Conservation (phyloP, 53 echinoderm and acorn worm genomes). For the Apostichopus leukothele region DNA sequence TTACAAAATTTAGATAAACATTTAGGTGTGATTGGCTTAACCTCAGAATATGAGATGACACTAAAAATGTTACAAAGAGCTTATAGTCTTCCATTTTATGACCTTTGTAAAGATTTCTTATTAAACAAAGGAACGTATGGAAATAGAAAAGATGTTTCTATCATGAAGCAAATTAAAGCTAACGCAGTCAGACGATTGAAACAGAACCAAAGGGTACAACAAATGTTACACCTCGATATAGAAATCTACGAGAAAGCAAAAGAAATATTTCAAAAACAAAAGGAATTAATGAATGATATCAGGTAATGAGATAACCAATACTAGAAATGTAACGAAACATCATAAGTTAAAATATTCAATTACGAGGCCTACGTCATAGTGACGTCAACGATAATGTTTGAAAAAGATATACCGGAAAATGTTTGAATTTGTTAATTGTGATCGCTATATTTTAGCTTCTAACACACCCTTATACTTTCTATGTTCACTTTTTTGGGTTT, state of each 20-base stretch:
- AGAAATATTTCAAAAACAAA: conserved; percentile 29
- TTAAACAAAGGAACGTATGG: conserved; percentile 20
- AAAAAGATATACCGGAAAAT: too few relatives aligned
- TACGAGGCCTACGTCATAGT: too few relatives aligned
- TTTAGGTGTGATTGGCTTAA: conserved; percentile 26
- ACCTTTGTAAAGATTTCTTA: conserved; percentile 2
- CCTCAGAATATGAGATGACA: conserved; percentile 5
- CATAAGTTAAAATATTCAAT: too few relatives aligned
- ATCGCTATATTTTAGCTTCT: too few relatives aligned
- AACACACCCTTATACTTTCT: too few relatives aligned
- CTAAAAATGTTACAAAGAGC: conserved; percentile 13
- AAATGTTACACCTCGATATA: conserved; percentile 30
- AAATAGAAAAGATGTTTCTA: not conserved
- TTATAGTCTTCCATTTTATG: conserved; percentile 29
- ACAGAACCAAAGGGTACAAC: not conserved
- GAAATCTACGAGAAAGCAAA: conserved; percentile 22
- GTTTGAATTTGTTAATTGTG: too few relatives aligned
- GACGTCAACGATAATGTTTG: too few relatives aligned
- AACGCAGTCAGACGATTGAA: conserved; percentile 4
- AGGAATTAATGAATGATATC: not conserved
- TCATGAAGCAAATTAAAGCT: not conserved
- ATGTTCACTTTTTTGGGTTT: too few relatives aligned
- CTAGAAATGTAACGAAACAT: too few relatives aligned
- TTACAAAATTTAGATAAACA: conserved; percentile 15
- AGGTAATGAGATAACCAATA: too few relatives aligned